Evolutionary conservation across 2,888 invertebrate genomes (phyloP).

Genomic region (Cheilosia grossa): DNA sequence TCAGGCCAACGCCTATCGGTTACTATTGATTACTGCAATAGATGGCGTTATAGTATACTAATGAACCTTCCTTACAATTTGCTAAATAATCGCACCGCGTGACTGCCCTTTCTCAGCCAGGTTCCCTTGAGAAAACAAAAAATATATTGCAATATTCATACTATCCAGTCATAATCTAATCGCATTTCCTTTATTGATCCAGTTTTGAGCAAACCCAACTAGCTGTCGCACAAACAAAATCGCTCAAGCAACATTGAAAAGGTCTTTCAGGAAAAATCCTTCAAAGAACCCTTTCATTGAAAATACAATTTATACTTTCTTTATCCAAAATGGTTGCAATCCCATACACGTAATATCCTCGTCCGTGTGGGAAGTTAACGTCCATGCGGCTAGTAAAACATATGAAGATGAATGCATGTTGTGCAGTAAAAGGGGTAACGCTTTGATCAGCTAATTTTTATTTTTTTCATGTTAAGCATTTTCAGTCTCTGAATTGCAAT

Average conservation of each 20-base stretch:
- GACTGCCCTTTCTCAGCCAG: too few relatives aligned
- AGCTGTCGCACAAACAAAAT: background rate
- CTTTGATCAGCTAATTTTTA: background rate
- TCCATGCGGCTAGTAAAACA: conserved; percentile 16
- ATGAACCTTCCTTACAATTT: too few relatives aligned
- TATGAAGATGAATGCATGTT: conserved; percentile 33
- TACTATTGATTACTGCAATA: too few relatives aligned
- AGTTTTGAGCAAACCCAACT: conserved; percentile 10
- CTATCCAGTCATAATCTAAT: background rate
- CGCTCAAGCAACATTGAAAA: conserved; percentile 1
- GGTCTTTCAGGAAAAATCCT: conserved; percentile 21
- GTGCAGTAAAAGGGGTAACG: conserved; percentile 11
- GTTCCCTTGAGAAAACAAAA: too few relatives aligned
- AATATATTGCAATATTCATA: too few relatives aligned
- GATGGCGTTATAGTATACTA: too few relatives aligned
- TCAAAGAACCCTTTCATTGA: conserved; percentile 45
- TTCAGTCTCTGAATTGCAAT: conserved; percentile 23
- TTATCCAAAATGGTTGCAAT: conserved; percentile 43
- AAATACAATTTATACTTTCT: conserved; percentile 55
- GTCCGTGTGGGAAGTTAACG: conserved; percentile 10
- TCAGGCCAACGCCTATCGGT: too few relatives aligned
- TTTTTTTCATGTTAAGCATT: background rate
- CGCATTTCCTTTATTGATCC: background rate
- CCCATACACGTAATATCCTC: background rate
- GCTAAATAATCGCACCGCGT: too few relatives aligned